Conservation (phyloP, 2,888 invertebrate genomes). For the Physocephala rufipes region DNA sequence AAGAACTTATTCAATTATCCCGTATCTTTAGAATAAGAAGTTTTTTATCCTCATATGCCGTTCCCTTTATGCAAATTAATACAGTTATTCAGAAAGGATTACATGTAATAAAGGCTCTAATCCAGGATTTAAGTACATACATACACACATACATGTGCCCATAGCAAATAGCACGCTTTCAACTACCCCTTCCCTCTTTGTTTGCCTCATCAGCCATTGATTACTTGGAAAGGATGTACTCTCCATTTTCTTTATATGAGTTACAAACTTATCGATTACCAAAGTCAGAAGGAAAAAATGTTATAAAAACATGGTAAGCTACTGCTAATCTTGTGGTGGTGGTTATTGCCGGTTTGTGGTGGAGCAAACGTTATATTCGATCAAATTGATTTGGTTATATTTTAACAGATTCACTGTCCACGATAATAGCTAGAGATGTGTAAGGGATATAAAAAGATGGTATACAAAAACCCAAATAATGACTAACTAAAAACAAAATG, state of each 20-base stretch:
- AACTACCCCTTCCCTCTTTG: background rate
- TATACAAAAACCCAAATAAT: no score
- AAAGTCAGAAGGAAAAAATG: conserved; percentile 9
- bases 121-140: conserved; percentile 17
- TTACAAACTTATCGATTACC: conserved; percentile 30
- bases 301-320: no score
- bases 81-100: background rate
- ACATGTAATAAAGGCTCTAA: conserved; percentile 13
- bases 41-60: background rate
- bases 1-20: conserved; percentile 8
- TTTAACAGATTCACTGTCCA: no score
- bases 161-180: background rate
- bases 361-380: background rate
- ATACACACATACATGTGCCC: background rate
- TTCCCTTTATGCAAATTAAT: conserved; percentile 10
- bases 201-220: no score
- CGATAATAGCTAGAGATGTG: no score
- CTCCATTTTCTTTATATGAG: conserved; percentile 20
- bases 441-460: no score
- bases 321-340: no score
- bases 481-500: no score
- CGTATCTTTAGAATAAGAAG: conserved; percentile 10
- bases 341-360: background rate
- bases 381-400: no score
- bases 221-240: background rate